Percentiles rank a stretch among this genome's conserved stretches.
Conservation (phyloP, 2,888 invertebrate species). For the Caenorhabditis sinica region DNA sequence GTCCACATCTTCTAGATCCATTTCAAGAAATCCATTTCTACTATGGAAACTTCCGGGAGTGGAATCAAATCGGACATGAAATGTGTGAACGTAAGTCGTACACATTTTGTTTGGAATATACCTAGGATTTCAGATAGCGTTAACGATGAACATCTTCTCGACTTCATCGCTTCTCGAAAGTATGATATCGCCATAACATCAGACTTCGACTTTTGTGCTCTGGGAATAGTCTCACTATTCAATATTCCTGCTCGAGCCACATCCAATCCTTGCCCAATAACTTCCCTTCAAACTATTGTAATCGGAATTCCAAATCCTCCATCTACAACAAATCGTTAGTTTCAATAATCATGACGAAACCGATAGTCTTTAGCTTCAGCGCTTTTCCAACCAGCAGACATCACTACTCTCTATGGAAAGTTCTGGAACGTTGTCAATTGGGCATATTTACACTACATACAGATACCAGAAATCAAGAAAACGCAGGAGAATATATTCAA, state of each 20-base stretch:
- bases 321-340: conserved; percentile 34
- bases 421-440: conserved; percentile 52
- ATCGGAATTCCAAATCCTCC: conserved; percentile 45
- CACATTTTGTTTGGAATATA: no score
- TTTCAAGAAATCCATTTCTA: conserved; percentile 41
- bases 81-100: conserved; percentile 49
- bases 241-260: conserved; percentile 43
- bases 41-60: conserved; percentile 36
- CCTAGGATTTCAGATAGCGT: conserved; percentile 50
- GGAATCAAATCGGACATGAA: conserved; percentile 26
- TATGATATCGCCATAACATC: conserved; percentile 65
- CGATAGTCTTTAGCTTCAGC: conserved; percentile 31
- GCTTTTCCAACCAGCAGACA: conserved; percentile 33
- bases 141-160: conserved; percentile 43
- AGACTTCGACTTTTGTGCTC: conserved; percentile 62
- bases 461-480: conserved; percentile 34
- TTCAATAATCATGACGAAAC: neutral
- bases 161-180: conserved; percentile 51
- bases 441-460: conserved; percentile 42
- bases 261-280: conserved; percentile 37
- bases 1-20: conserved; percentile 58
- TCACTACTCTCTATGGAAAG: conserved; percentile 22
- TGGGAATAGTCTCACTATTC: conserved; percentile 25
- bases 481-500: conserved; percentile 31
- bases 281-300: conserved; percentile 3